Conservation (phyloP, 2,797 vertebrate species). For the Myotis findleyi region DNA sequence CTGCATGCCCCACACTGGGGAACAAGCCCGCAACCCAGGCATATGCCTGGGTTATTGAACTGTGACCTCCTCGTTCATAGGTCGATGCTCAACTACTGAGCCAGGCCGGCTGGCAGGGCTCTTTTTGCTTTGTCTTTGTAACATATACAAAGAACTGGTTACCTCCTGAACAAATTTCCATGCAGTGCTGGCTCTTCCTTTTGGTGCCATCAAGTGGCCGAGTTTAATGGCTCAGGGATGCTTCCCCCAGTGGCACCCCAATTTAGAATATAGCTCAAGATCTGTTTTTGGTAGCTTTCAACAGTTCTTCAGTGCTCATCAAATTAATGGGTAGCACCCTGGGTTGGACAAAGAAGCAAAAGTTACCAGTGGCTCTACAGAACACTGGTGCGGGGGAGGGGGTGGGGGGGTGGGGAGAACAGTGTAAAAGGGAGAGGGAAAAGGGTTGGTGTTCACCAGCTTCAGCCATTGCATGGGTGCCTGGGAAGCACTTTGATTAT, state of each 20-base stretch:
- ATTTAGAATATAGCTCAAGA: not conserved
- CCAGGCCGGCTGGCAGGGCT: too few relatives aligned
- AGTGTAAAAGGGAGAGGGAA: not conserved
- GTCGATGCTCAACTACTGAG: too few relatives aligned
- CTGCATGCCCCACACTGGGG: too few relatives aligned
- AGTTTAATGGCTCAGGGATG: not conserved
- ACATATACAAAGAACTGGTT: accelerated
- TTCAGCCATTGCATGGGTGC: not conserved
- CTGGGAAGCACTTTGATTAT: not conserved
- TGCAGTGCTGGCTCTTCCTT: constrained; percentile 61
- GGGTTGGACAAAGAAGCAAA: not conserved
- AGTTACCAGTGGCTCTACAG: not conserved
- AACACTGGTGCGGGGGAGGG: too few relatives aligned
- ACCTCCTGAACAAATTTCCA: not conserved
- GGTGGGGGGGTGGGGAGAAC: too few relatives aligned
- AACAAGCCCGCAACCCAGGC: too few relatives aligned
- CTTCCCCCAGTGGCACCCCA: not conserved
- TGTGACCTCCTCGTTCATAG: too few relatives aligned
- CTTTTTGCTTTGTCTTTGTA: constrained; percentile 41
- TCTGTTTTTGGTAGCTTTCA: not conserved
- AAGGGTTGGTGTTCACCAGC: not conserved
- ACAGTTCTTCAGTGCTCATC: not conserved
- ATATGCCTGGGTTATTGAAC: too few relatives aligned
- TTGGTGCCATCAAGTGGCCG: constrained; percentile 86
- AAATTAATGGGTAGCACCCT: not conserved